Conservation (phyloP, 1,140 invertebrate species). For the Bombus turneri region DNA sequence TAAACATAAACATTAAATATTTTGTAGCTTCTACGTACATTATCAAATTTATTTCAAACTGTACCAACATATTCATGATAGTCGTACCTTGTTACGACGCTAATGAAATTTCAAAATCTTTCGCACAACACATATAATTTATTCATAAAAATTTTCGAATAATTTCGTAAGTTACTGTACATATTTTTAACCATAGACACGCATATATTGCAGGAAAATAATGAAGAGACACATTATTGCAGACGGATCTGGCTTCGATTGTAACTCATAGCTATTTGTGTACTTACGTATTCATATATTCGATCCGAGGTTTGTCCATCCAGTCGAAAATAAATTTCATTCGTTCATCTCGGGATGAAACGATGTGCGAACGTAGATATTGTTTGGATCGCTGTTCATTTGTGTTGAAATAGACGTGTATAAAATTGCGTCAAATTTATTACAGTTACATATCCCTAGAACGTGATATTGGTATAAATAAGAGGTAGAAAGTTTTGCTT, state of each 20-base stretch:
- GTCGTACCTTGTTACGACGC: too few species aligned
- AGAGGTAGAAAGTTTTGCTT: neutral
- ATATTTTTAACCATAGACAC: neutral
- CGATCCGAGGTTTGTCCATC: neutral
- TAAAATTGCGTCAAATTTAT: neutral
- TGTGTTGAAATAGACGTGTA: neutral
- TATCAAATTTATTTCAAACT: too few species aligned
- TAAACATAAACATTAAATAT: too few species aligned
- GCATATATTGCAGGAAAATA: neutral
- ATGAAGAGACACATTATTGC: neutral
- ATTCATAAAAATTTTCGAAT: too few species aligned
- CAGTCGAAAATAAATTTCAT: conserved; percentile 17
- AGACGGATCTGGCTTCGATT: conserved; percentile 7
- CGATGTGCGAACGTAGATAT: neutral
- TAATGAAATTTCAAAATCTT: too few species aligned
- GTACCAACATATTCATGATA: too few species aligned
- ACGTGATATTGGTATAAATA: neutral
- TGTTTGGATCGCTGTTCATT: neutral
- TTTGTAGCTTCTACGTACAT: too few species aligned
- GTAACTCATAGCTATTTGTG: conserved; percentile 12
- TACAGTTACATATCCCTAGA: neutral
- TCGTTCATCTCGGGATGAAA: neutral
- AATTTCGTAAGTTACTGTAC: too few species aligned
- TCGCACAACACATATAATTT: too few species aligned
- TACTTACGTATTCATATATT: conserved; percentile 19